phyloP scores from a whole-genome alignment of 1,140 invertebrate species.

The Hycleus phaleratus region DNA sequence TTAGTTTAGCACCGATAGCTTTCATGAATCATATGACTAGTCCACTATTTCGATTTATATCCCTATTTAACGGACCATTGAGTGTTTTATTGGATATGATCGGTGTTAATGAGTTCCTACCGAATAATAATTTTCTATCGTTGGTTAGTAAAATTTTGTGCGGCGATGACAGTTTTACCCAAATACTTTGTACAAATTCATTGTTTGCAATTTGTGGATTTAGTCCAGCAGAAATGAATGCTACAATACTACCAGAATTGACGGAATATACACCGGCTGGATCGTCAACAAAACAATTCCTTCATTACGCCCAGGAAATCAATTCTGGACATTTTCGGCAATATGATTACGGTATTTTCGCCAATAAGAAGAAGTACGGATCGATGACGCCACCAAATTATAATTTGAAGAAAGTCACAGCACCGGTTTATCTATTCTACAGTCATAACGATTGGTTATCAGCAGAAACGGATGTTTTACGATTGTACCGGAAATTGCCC shows the following conservation, averaged over 20 bases:
- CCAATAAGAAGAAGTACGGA: slow-evolving; percentile 18
- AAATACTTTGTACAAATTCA: slow-evolving; percentile 48
- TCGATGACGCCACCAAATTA: slow-evolving; percentile 43
- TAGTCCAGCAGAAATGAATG: slow-evolving; percentile 47
- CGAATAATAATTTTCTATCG: slow-evolving; percentile 42
- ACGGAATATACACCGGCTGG: slow-evolving; percentile 76
- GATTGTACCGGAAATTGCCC: slow-evolving; percentile 39
- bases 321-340: slow-evolving; percentile 50
- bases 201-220: slow-evolving; percentile 52
- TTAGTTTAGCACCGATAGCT: slow-evolving; percentile 54
- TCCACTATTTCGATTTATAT: slow-evolving; percentile 40
- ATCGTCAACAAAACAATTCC: slow-evolving; percentile 62
- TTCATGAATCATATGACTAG: slow-evolving; percentile 46
- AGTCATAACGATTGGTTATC: slow-evolving; percentile 44
- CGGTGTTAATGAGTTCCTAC: slow-evolving; percentile 51
- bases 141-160: slow-evolving; percentile 42
- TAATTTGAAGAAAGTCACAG: slow-evolving; percentile 47
- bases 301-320: slow-evolving; percentile 63
- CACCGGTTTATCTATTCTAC: slow-evolving; percentile 48
- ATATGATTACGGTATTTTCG: slow-evolving; percentile 45
- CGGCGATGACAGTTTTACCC: slow-evolving; percentile 40
- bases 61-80: slow-evolving; percentile 16
- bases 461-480: slow-evolving; percentile 24
- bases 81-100: slow-evolving; percentile 32
- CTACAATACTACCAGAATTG: slow-evolving; percentile 64